Evolutionary conservation across 1,140 invertebrate species (phyloP).

Genomic region (Pogonomyrmex barbatus): DNA sequence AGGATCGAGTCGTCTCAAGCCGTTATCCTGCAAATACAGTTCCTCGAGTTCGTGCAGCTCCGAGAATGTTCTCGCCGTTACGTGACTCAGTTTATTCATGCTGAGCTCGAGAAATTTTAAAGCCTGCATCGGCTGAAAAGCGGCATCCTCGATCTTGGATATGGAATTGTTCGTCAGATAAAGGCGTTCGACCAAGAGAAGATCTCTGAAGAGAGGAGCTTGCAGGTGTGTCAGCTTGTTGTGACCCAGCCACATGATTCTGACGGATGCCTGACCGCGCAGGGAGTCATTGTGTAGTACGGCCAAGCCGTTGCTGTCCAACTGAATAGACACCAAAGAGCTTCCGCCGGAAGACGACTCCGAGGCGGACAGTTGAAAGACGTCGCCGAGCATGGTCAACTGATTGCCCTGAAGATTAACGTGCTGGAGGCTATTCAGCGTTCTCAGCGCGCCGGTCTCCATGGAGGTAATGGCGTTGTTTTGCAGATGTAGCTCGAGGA

Average conservation of each 20-base stretch:
- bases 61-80: constrained; percentile 90
- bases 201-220: constrained; percentile 91
- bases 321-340: constrained; percentile 92
- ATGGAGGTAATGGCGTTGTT: constrained; percentile 94
- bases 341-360: constrained; percentile 80
- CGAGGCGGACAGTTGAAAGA: constrained; percentile 88
- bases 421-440: constrained; percentile 93
- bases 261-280: constrained; percentile 91
- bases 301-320: constrained; percentile 93
- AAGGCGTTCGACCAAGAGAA: constrained; percentile 91
- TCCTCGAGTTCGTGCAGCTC: constrained; percentile 90
- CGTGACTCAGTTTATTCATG: constrained; percentile 89
- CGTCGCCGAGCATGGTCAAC: constrained; percentile 91
- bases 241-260: constrained; percentile 95
- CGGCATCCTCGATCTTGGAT: constrained; percentile 91
- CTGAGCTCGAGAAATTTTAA: constrained; percentile 93
- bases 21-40: constrained; percentile 88
- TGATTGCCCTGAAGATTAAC: constrained; percentile 95
- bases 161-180: constrained; percentile 95
- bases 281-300: constrained; percentile 91
- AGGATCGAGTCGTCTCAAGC: constrained; percentile 87
- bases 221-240: constrained; percentile 92
- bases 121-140: constrained; percentile 91
- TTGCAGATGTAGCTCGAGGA: constrained; percentile 94
- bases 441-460: constrained; percentile 93